Base-by-base conservation (phyloP, 2,113 vertebrate species). In the Cinclus mexicanus region DNA sequence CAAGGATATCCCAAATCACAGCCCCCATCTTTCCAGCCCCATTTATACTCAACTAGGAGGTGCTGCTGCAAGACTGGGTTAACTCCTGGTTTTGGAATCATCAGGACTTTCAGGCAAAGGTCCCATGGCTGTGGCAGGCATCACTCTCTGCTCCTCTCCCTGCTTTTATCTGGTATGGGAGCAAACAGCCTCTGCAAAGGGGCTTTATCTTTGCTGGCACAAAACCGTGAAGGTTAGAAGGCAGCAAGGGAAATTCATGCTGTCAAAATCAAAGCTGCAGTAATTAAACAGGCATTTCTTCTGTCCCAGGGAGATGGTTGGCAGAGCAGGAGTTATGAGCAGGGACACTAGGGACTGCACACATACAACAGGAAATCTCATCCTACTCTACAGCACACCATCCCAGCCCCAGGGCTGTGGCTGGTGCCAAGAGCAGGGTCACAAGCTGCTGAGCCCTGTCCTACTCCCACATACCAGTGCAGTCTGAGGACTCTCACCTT, bases 181-280 rank as follows among this genome's bases (percentile, higher is more conserved):
- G 59, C 8, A 1, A 49, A 46, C 14, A 67, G 56, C 44, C 67
- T 75, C 87, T 84, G 67, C 61, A 83, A 78, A 75, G 21, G 22
- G 55, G 39, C 31, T 82, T 94, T 90, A 78, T 93, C 92, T 85
- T 79, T 49, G 57, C 70, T 82, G n/a, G 59, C 88, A 95, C 88
- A 37, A 90, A 85, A 80, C 41, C 10, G 6, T 68, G 79, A 94
- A 80, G 63, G 53, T 46, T 96, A 65, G 70, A 80, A 89, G 18
- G 70, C 75, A 80, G 35, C 39, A 3, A 83, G 90, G 81, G 82
- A 93, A 95, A 93, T 82, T 4, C 23, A 33, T 55, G 79, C 85
- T 33, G 90, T 41, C 28, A 70, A 56, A 94, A 92, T 88, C 75
- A 93, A 86, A 93, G 88, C 71, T 0, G 5, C 3, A 1, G 37